These are phyloP conservation scores for Drosophila nasuta DNA, from an alignment of 1,140 invertebrate species.

Conservation along the genomic window DNA sequence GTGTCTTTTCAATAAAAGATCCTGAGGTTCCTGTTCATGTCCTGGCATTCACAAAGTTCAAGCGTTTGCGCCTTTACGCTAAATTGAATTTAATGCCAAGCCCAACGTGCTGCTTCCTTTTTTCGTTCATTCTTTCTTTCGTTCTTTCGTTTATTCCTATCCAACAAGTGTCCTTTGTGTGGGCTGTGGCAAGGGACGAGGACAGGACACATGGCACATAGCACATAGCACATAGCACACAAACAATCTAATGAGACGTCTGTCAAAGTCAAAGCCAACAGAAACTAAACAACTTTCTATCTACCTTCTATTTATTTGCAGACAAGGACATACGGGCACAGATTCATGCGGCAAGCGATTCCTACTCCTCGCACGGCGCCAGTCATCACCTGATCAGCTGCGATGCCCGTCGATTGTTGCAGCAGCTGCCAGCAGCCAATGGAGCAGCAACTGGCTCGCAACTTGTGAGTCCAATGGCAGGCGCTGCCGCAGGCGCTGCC, in stretches of 20 bases:
- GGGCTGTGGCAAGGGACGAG: not conserved
- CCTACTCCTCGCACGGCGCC: slow-evolving; percentile 65
- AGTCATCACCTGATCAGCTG: slow-evolving; percentile 72
- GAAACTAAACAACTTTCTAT: slow-evolving; percentile 44
- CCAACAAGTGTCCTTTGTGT: slow-evolving; percentile 57
- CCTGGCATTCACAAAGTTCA: slow-evolving; percentile 61
- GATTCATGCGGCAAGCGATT: slow-evolving; percentile 64
- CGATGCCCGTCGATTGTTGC: slow-evolving; percentile 63
- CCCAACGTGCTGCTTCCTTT: not conserved
- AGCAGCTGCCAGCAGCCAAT: slow-evolving; percentile 43
- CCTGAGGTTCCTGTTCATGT: slow-evolving; percentile 33
- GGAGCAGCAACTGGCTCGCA: slow-evolving; percentile 11
- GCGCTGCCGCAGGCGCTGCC: not conserved
- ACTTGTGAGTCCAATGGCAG: not conserved
- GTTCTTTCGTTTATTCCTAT: not conserved
- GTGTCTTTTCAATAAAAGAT: slow-evolving; percentile 41
- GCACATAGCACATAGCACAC: not conserved
- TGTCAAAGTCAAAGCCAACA: slow-evolving; percentile 48
- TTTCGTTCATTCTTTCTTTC: not conserved
- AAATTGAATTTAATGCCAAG: slow-evolving; percentile 79
- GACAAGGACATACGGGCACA: slow-evolving; percentile 83
- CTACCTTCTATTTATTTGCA: slow-evolving; percentile 54
- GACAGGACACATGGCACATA: not conserved
- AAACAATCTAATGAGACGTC: slow-evolving; percentile 55
- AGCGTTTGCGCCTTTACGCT: slow-evolving; percentile 78